Evolutionary conservation across 2,797 vertebrate species (phyloP).

Genomic region (Myiotriccus ornatus): DNA sequence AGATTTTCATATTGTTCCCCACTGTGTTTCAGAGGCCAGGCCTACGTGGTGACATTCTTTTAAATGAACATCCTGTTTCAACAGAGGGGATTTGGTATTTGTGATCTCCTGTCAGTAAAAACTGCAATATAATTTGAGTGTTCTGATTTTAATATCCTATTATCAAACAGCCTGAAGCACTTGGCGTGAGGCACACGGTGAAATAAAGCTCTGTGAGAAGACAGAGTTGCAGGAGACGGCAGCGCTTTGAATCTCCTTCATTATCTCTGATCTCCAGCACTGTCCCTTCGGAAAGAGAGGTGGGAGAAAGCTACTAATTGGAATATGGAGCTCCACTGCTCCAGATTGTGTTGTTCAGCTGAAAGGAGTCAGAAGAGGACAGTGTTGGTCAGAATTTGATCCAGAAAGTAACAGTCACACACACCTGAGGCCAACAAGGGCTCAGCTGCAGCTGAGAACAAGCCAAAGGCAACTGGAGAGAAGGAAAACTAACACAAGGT

Average conservation of each 20-base stretch:
- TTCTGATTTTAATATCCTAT: neutral
- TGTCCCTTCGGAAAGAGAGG: neutral
- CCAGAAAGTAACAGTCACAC: fast-evolving
- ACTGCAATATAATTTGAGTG: neutral
- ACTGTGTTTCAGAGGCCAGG: neutral
- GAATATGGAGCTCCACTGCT: neutral
- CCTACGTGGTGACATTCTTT: neutral
- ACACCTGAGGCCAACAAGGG: neutral
- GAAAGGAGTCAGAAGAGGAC: neutral
- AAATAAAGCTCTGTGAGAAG: neutral
- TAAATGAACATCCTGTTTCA: neutral
- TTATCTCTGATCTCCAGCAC: neutral
- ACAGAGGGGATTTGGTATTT: neutral
- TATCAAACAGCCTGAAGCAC: neutral
- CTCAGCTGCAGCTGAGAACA: neutral
- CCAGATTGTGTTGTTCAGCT: neutral
- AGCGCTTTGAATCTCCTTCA: neutral
- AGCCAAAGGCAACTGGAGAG: neutral
- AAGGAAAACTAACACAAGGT: neutral
- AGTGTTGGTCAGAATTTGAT: neutral
- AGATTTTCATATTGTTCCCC: neutral
- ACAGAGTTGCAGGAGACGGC: neutral
- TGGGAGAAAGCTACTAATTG: neutral
- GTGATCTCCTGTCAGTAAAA: neutral
- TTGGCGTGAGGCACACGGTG: neutral